Percentiles rank a stretch among this genome's conserved stretches.
Evolutionary conservation across 2,888 invertebrate genomes (phyloP).

Genomic region (Netelia inedita): DNA sequence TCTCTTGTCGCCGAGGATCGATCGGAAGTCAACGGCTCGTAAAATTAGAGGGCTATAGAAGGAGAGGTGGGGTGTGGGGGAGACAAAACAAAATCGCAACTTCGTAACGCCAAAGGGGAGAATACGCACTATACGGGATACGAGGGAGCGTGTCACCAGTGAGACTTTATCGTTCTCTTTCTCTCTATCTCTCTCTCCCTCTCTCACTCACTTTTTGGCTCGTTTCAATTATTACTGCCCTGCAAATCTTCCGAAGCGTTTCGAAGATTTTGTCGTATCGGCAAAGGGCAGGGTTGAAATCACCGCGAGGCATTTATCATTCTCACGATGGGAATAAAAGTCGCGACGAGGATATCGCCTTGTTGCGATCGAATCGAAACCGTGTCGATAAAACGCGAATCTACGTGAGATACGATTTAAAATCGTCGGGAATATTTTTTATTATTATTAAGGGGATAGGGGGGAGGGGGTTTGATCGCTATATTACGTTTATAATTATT

Average conservation of each 20-base stretch:
- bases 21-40: constrained; percentile 84
- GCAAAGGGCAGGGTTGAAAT: constrained; percentile 51
- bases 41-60: constrained; percentile 81
- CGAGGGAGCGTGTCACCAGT: constrained; percentile 34
- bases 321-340: constrained; percentile 55
- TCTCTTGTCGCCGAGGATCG: constrained; percentile 75
- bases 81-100: constrained; percentile 75
- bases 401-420: constrained; percentile 52
- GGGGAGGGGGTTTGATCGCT: neutral
- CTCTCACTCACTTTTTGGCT: constrained; percentile 36
- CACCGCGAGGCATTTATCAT: constrained; percentile 58
- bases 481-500: neutral
- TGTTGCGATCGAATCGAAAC: neutral
- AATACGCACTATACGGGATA: constrained; percentile 50
- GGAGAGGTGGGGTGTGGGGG: neutral
- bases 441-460: too few species aligned
- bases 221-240: constrained; percentile 72
- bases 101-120: constrained; percentile 45
- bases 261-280: constrained; percentile 44
- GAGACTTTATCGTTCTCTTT: constrained; percentile 41
- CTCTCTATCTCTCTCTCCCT: constrained; percentile 15
- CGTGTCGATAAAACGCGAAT: neutral
- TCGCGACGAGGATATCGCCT: constrained; percentile 2
- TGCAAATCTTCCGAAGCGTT: constrained; percentile 67
- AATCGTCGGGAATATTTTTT: constrained; percentile 42